Evolutionary conservation across 2,888 invertebrate species (phyloP), one percentile per base, ranked within the genome.

Genomic region (Agrochola circellaris): DNA sequence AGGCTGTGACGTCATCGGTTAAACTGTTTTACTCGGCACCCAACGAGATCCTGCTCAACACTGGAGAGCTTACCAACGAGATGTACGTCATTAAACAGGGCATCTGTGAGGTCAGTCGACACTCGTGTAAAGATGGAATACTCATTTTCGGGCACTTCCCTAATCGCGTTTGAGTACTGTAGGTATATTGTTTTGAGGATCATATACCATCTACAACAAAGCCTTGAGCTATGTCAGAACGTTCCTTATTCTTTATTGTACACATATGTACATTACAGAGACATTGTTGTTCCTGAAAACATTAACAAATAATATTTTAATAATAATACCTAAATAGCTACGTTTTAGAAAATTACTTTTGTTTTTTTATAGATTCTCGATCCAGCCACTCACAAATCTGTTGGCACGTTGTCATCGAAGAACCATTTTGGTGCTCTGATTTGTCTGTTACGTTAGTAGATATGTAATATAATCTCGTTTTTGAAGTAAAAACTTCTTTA

Each of bases 21-120:
- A 89, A 90, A 26, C 75, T 95, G 45, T 96, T 95, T 86, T 94
- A 94, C 83, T 92, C 94, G 2, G 93, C 95, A 0, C 95, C 96
- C 0, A 94, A 95, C 67, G 96, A 96, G 89, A 93, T 96, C 45
- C 85, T 96, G 5, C 73, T 95, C 61, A 94, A 95, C 80, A 95
- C 96, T 0, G 96, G 96, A 0, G 96, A 96, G 75, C 92, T 95
- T 15, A 92, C 90, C 76, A 95, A 95, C 73, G 96, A 96, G 86
- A 94, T 96, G 70, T 95, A 93, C 69, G 90, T 96, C 62, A 93
- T 96, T 64, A 95, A 93, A 72, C 92, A 91, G 54, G 96, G 96
- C 0, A 93, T 93, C 20, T 95, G 95, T 81, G 95, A 95, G 93
- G 96, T 95, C 51, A 82, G 87, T 51, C 17, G 5, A 30, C 23